Evolutionary conservation across 2,113 vertebrate genomes (phyloP), one percentile per base, ranked within the genome.

Genomic region (Megaptera novaeangliae): DNA sequence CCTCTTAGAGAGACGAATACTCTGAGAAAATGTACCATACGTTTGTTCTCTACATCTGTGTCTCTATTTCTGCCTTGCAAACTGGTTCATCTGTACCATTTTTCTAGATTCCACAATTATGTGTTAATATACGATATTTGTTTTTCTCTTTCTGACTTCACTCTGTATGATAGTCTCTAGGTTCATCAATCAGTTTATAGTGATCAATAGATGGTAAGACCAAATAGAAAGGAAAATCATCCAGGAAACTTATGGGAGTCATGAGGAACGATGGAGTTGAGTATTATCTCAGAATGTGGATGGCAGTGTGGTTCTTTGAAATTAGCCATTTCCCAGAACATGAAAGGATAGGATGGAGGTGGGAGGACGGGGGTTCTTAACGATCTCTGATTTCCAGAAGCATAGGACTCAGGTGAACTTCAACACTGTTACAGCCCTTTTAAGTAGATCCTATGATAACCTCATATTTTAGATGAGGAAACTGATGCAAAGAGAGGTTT

Each of bases 221-320:
- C 55, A 59, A 77, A 34, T 49, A n/a, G 52, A 90, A 77, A 78
- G 69, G 15, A 23, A 66, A 63, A 4, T 64, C 12, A 61, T 44
- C 36, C 3, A 36, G 34, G 17, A 41, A 4, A 3, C 0, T 25
- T 59, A 27, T 29, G 44, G 20, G 27, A 63, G 20, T 44, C 55
- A 39, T 1, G 6, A 46, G 31, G 29, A 55, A 63, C 29, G 5
- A 64, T 9, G 8, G 8, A 41, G n/a, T 14, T 49, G 23, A 27
- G 5, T 55, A 21, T 57, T 63, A 57, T 41, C 39, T 80, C 49
- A 80, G 46, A 74, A 59, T 63, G 6, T 39, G 21, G 6, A 64
- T 7, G 29, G 18, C 1, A 18, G 3, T 0, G 0, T 13, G 8
- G 25, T 25, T 3, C 21, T 82, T 85, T 69, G 34, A 57, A 59